A percentile compares a stretch with the other conserved stretches of the same genome.
Evolutionary conservation across 1,140 invertebrate genomes (phyloP).

Genomic region (Araneus ventricosus): DNA sequence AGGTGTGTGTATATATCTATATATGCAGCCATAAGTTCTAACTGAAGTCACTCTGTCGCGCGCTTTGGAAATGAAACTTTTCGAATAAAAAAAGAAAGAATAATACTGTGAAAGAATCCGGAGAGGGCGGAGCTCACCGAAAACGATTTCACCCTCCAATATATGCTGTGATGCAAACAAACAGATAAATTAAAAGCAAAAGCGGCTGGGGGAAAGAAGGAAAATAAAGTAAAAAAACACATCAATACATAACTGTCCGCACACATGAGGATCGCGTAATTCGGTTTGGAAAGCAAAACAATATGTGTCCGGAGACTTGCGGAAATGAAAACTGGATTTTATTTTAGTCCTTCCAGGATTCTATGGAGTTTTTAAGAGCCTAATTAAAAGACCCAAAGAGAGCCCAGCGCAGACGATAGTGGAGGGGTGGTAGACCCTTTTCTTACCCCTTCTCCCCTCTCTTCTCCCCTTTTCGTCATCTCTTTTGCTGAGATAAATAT

Average conservation of each 20-base stretch:
- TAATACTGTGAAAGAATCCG: not conserved
- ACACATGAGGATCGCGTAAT: not conserved
- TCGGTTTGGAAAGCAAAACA: conserved; percentile 4
- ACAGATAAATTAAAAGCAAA: conserved; percentile 33
- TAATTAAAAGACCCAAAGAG: conserved; percentile 23
- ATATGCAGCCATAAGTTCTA: not conserved
- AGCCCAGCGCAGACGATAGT: not conserved
- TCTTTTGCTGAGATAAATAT: not conserved
- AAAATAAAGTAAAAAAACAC: not conserved
- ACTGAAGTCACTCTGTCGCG: not conserved
- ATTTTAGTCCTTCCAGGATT: not conserved
- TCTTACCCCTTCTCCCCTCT: not conserved
- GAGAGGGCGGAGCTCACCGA: not conserved
- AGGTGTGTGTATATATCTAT: too few relatives aligned
- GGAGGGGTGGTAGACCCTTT: not conserved
- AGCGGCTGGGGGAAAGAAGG: not conserved
- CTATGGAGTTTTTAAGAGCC: conserved; percentile 10
- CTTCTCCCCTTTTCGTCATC: not conserved
- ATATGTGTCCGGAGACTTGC: conserved; percentile 15
- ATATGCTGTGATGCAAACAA: conserved; percentile 5
- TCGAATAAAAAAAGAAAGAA: not conserved
- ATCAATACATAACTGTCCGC: conserved; percentile 9
- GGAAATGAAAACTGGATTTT: conserved; percentile 43
- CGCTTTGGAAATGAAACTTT: not conserved
- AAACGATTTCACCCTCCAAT: not conserved